Evolutionary conservation across 1,140 invertebrate genomes (phyloP).

Genomic region (Lepeophtheirus salmonis): DNA sequence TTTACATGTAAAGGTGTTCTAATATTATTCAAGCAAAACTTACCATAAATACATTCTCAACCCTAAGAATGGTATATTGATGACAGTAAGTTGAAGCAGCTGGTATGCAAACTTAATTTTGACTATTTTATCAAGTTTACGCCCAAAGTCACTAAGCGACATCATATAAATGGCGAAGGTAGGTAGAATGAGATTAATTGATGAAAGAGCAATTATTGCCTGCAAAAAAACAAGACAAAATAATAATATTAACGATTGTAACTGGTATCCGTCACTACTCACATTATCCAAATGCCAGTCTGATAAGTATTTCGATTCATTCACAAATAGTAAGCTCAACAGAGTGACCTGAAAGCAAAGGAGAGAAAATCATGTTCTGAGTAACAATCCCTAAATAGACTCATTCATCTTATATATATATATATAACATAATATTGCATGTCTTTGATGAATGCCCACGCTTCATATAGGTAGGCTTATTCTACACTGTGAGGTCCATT

Average conservation of each 20-base stretch:
- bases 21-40: neutral
- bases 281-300: no score
- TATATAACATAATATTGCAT: no score
- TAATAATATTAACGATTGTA: neutral
- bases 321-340: neutral
- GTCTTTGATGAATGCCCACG: no score
- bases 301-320: no score
- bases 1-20: no score
- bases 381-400: no score
- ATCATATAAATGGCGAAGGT: constrained; percentile 2
- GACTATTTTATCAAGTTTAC: constrained; percentile 3
- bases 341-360: constrained; percentile 3
- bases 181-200: constrained; percentile 9
- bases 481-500: no score
- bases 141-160: constrained; percentile 14
- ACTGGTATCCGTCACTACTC: no score
- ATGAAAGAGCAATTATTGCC: constrained; percentile 5
- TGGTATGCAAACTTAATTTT: constrained; percentile 4
- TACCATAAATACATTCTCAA: constrained; percentile 14
- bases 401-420: no score
- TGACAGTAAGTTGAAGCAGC: neutral
- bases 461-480: no score
- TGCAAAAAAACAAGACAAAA: neutral
- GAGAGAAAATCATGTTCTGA: no score
- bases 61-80: constrained; percentile 14